A percentile compares a stretch with the other conserved stretches of the same genome.
Evolutionary conservation across 2,888 invertebrate genomes (phyloP).

Genomic region (Toxonevra muliebris): DNA sequence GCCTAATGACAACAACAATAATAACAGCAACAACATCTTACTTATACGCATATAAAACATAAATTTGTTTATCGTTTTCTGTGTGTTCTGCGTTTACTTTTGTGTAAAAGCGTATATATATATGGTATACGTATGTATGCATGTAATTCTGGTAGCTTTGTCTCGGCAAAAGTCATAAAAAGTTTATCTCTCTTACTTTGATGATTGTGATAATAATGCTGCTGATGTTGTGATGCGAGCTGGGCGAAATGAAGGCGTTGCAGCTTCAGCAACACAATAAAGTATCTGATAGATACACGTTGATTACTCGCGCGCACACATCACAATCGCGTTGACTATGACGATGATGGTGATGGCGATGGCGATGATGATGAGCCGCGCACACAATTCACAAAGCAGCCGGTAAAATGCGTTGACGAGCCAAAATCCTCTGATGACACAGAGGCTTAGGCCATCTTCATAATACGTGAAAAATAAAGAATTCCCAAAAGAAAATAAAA

Average conservation of each 20-base stretch:
- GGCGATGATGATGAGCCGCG: not conserved
- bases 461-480: no score
- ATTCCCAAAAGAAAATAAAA: no score
- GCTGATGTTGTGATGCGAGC: no score
- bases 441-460: no score
- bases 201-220: not conserved
- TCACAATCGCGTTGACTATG: not conserved
- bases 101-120: no score
- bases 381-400: not conserved
- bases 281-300: conserved; percentile 1
- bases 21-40: not conserved
- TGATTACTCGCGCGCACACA: not conserved
- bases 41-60: no score
- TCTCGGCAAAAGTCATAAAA: not conserved
- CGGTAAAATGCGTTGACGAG: no score
- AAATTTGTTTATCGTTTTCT: no score
- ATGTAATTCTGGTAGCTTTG: no score
- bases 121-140: no score
- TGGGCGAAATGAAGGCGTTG: not conserved
- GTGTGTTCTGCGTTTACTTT: no score
- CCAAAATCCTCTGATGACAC: no score
- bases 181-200: not conserved
- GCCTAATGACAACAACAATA: conserved; percentile 4
- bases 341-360: not conserved
- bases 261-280: not conserved